A percentile compares a stretch with the other conserved stretches of the same genome.
phyloP scores from a whole-genome alignment of 2,113 vertebrate genomes.

The Sander lucioperca region DNA sequence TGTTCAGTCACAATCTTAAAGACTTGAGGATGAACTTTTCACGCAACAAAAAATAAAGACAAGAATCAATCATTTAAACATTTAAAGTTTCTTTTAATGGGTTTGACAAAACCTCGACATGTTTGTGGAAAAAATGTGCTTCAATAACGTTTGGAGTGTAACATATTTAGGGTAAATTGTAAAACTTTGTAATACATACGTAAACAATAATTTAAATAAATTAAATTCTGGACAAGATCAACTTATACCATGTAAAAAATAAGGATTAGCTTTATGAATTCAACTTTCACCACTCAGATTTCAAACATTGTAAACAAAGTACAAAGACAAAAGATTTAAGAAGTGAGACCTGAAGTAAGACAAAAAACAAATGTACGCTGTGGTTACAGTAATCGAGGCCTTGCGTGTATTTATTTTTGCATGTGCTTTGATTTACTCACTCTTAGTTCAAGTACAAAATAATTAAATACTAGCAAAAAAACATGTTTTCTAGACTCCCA shows the following conservation, averaged over 20 bases:
- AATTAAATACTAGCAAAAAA: slow-evolving; percentile 47
- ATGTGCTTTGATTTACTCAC: slow-evolving; percentile 57
- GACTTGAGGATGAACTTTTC: background rate
- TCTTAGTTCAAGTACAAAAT: slow-evolving; percentile 62
- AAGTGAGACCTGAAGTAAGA: slow-evolving; percentile 23
- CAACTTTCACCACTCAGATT: slow-evolving; percentile 6
- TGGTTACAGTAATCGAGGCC: slow-evolving; percentile 8
- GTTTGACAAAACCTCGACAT: slow-evolving; percentile 37
- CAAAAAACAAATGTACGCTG: slow-evolving; percentile 20
- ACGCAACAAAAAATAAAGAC: background rate
- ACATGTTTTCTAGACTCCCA: slow-evolving; percentile 16
- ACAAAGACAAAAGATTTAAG: slow-evolving; percentile 20
- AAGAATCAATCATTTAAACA: slow-evolving; percentile 4
- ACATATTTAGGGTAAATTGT: slow-evolving; percentile 26
- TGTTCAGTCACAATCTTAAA: background rate
- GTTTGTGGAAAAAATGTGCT: slow-evolving; percentile 27
- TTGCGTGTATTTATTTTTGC: slow-evolving; percentile 21
- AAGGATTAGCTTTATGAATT: slow-evolving; percentile 12
- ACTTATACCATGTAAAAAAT: slow-evolving; percentile 24
- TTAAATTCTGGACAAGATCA: slow-evolving; percentile 43
- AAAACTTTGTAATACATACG: slow-evolving; percentile 55
- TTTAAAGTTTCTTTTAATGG: slow-evolving; percentile 56
- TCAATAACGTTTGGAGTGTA: slow-evolving; percentile 3
- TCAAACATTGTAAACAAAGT: slow-evolving; percentile 42
- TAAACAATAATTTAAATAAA: slow-evolving; percentile 71